phyloP scores from a whole-genome alignment of 2,888 invertebrate species.

The Deroplatys truncata region DNA sequence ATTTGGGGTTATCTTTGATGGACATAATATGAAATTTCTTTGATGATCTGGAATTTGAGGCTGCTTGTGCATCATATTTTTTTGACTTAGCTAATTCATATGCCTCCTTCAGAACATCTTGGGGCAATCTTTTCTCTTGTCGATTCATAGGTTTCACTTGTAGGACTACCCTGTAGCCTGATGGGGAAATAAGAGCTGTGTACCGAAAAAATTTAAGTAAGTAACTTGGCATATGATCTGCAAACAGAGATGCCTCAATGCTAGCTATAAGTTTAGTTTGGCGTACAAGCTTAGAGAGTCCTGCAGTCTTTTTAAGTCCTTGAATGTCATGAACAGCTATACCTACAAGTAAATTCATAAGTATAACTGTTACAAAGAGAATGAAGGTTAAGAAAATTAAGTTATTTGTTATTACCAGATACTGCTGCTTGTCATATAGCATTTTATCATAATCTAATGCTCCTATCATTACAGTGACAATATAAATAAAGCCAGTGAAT shows the following conservation, averaged over 20 bases:
- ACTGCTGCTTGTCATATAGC: constrained; percentile 31
- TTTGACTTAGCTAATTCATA: constrained; percentile 76
- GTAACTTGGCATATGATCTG: constrained; percentile 73
- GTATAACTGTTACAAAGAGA: constrained; percentile 44
- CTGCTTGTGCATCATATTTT: constrained; percentile 41
- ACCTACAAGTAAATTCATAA: constrained; percentile 46
- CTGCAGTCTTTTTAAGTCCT: constrained; percentile 76
- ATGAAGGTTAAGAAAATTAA: constrained; percentile 43
- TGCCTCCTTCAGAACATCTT: constrained; percentile 74
- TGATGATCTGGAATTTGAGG: neutral
- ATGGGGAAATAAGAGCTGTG: constrained; percentile 74
- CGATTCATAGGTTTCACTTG: constrained; percentile 82
- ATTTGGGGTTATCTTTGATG: neutral
- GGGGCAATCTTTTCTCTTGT: constrained; percentile 73
- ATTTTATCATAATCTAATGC: constrained; percentile 52
- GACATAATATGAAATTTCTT: neutral
- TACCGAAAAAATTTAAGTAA: constrained; percentile 69
- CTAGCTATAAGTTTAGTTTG: constrained; percentile 83
- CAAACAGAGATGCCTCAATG: constrained; percentile 75
- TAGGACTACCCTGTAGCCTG: constrained; percentile 74
- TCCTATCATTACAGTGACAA: constrained; percentile 45
- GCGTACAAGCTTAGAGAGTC: constrained; percentile 74
- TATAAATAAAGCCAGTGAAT: constrained; percentile 42
- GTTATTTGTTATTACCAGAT: constrained; percentile 42
- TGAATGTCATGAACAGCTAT: constrained; percentile 46